phyloP scores from a whole-genome alignment of 2,113 vertebrate genomes.

The Chaetodon trifascialis region DNA sequence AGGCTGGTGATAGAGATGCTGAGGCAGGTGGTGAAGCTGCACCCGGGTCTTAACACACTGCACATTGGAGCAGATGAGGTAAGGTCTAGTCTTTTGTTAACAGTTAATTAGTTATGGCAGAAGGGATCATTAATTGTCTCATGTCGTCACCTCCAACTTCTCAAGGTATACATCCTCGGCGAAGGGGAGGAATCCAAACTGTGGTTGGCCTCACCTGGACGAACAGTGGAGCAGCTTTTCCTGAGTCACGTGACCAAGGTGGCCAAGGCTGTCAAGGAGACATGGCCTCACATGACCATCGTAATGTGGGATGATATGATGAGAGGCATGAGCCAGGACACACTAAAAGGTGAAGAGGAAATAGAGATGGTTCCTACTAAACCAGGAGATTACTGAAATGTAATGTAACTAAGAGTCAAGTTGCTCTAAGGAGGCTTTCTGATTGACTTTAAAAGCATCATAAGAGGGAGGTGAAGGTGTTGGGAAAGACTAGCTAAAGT shows the following conservation, averaged over 20 bases:
- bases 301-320: slow-evolving; percentile 98
- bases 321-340: slow-evolving; percentile 85
- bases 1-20: slow-evolving; percentile 89
- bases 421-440: neutral
- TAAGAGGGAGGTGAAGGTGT: neutral
- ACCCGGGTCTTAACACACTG: slow-evolving; percentile 83
- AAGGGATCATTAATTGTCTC: neutral
- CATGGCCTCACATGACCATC: slow-evolving; percentile 84
- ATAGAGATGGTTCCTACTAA: neutral
- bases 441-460: neutral
- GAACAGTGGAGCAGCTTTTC: slow-evolving; percentile 87
- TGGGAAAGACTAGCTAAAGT: neutral
- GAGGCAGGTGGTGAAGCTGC: slow-evolving; percentile 90
- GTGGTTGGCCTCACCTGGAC: slow-evolving; percentile 85
- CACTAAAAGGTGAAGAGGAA: slow-evolving; percentile 85
- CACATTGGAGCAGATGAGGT: slow-evolving; percentile 97
- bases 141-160: neutral
- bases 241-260: slow-evolving; percentile 90
- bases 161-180: slow-evolving; percentile 93
- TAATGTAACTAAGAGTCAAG: neutral
- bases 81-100: neutral
- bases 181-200: slow-evolving; percentile 91
- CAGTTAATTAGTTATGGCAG: too few species aligned
- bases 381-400: neutral
- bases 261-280: slow-evolving; percentile 81